phyloP scores from a whole-genome alignment of 1,140 invertebrate genomes.

The Triops cancriformis region DNA sequence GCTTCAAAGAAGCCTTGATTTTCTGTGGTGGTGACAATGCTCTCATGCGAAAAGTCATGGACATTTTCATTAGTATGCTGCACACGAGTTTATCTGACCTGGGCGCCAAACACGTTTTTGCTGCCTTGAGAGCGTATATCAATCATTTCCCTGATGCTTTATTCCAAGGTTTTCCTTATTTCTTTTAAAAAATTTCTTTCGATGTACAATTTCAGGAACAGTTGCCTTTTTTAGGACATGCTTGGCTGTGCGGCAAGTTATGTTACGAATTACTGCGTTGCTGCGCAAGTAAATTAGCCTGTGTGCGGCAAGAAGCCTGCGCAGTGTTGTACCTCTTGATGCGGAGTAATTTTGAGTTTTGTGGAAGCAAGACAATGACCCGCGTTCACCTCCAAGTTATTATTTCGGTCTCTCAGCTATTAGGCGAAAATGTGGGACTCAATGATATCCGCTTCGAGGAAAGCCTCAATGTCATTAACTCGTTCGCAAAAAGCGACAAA shows the following conservation, averaged over 20 bases:
- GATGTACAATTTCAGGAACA: conserved; percentile 39
- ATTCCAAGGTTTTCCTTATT: conserved; percentile 57
- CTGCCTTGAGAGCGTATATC: conserved; percentile 77
- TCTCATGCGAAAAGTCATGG: conserved; percentile 66
- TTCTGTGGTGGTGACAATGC: conserved; percentile 60
- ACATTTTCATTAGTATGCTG: conserved; percentile 75
- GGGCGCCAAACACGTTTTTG: conserved; percentile 82
- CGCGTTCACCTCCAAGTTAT: conserved; percentile 77
- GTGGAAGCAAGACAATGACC: conserved; percentile 67
- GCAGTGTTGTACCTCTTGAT: conserved; percentile 83
- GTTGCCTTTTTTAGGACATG: conserved; percentile 52
- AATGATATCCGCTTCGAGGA: conserved; percentile 87
- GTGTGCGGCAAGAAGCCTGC: conserved; percentile 76
- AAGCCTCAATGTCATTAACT: conserved; percentile 82
- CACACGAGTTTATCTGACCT: conserved; percentile 82
- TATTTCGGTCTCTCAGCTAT: conserved; percentile 82
- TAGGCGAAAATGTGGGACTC: conserved; percentile 73
- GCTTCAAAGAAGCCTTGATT: conserved; percentile 59
- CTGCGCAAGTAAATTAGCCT: conserved; percentile 68
- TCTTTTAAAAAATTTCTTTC: background rate
- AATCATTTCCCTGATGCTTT: conserved; percentile 76
- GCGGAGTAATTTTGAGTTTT: conserved; percentile 87
- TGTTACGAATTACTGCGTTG: conserved; percentile 71
- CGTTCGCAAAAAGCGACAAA: conserved; percentile 83
- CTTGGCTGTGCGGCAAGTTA: conserved; percentile 69